Evolutionary conservation across 2,888 invertebrate species (phyloP), one percentile per base, ranked within the genome.

Genomic region (Spicauda simplicius): DNA sequence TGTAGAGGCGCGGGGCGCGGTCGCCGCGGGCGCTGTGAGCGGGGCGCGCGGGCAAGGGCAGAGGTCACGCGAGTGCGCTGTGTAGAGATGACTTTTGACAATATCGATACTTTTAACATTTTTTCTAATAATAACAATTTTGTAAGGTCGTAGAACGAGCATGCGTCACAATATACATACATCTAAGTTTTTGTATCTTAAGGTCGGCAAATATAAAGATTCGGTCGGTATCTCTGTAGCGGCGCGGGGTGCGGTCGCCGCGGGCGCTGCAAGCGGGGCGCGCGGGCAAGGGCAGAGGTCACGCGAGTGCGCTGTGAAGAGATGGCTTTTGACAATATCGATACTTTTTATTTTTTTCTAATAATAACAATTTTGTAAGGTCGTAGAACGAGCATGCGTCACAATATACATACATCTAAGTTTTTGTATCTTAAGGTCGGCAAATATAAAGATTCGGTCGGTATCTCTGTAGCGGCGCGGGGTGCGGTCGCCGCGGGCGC

Each of bases 201-300:
- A 41, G 56, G 56, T 64, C 63, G 56, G 48, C 72, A 70, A 74
- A 73, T 73, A 69, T 75, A 77, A 82, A 74, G 77, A 79, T 78
- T 86, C 81, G 71, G 73, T 50, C 80, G 84, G 83, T 85, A 86
- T 82, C 82, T 83, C 85, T 86, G 88, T 84, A 86, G 87, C 81
- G 83, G 25, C n/a, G n/a, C 79, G 81, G 89, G 91, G 91, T 90
- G 91, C 84, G 81, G 84, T 83, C 79, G 88, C 88, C 83, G 77
- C 79, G 70, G 78, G 85, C 85, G 79, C 82, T 82, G 84, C 80
- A 85, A 66, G 72, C 67, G 72, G 64, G 73, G 70, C 80, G 83
- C 79, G 80, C 41, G 77, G 80, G 80, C 80, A 80, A 85, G 91
- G 90, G 84, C 91, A 91, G 80, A 90, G 91, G 90, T 91, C 91